Conservation (phyloP, 2,888 invertebrate genomes). For the Bombylius discolor region DNA sequence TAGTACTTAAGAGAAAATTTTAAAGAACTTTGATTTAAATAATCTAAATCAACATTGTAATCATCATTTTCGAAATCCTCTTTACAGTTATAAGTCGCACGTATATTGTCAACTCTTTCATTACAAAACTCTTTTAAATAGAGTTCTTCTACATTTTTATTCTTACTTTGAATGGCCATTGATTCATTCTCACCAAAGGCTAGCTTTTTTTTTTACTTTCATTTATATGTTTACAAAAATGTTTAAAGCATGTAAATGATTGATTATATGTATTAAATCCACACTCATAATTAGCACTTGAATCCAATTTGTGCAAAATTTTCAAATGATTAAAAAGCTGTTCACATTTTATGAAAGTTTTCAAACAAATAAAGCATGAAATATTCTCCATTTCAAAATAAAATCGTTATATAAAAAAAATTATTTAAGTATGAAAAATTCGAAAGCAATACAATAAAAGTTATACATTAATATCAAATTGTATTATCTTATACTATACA, state of each 20-base stretch:
- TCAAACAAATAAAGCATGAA: background rate
- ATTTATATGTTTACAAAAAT: background rate
- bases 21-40: background rate
- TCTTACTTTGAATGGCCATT: background rate
- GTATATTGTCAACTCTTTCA: too few species aligned
- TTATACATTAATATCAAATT: too few species aligned
- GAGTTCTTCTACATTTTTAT: background rate
- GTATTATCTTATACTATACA: too few species aligned
- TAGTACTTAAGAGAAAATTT: background rate
- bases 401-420: too few species aligned
- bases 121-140: too few species aligned
- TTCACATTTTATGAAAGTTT: background rate
- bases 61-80: background rate
- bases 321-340: background rate
- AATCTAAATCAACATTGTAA: background rate
- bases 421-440: too few species aligned
- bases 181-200: background rate
- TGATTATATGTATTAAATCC: background rate
- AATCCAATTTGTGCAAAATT: background rate
- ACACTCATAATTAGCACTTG: background rate
- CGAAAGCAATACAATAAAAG: too few species aligned
- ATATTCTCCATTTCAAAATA: background rate
- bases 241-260: background rate
- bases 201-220: background rate
- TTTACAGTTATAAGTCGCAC: too few species aligned